Evolutionary conservation across 1,140 invertebrate genomes (phyloP).

Genomic region (Eciton burchellii): DNA sequence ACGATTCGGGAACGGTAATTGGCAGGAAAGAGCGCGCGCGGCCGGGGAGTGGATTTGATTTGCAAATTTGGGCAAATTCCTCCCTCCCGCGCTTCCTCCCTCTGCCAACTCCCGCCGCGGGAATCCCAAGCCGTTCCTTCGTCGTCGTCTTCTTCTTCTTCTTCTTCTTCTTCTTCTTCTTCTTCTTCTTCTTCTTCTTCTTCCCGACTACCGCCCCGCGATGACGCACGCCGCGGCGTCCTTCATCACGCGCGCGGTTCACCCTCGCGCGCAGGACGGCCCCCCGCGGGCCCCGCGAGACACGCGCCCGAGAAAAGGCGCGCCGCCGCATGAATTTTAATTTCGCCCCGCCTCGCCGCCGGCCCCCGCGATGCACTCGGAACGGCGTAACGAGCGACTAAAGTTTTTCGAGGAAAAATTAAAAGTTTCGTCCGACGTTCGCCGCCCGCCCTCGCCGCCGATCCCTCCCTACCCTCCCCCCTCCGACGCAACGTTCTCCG

Average conservation of each 20-base stretch:
- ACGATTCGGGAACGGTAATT: slow-evolving; percentile 77
- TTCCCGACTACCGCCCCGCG: slow-evolving; percentile 53
- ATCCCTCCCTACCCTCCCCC: neutral
- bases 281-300: slow-evolving; percentile 77
- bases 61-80: slow-evolving; percentile 82
- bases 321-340: slow-evolving; percentile 84
- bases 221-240: slow-evolving; percentile 63
- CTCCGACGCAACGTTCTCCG: slow-evolving; percentile 12
- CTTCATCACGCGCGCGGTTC: slow-evolving; percentile 70
- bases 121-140: slow-evolving; percentile 45
- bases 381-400: slow-evolving; percentile 81
- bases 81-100: slow-evolving; percentile 72
- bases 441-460: slow-evolving; percentile 27
- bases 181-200: slow-evolving; percentile 42
- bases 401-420: slow-evolving; percentile 84
- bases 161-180: slow-evolving; percentile 46
- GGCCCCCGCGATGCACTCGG: slow-evolving; percentile 71
- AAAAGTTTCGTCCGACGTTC: slow-evolving; percentile 78
- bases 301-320: slow-evolving; percentile 80
- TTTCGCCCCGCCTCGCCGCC: slow-evolving; percentile 77
- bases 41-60: slow-evolving; percentile 82
- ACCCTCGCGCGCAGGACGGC: slow-evolving; percentile 77
- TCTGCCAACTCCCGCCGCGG: no score
- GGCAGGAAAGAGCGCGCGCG: slow-evolving; percentile 76
- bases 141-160: slow-evolving; percentile 34